A percentile compares a stretch with the other conserved stretches of the same genome.
phyloP scores from a whole-genome alignment of 2,113 vertebrate genomes.

The Anser brachyrhynchus region DNA sequence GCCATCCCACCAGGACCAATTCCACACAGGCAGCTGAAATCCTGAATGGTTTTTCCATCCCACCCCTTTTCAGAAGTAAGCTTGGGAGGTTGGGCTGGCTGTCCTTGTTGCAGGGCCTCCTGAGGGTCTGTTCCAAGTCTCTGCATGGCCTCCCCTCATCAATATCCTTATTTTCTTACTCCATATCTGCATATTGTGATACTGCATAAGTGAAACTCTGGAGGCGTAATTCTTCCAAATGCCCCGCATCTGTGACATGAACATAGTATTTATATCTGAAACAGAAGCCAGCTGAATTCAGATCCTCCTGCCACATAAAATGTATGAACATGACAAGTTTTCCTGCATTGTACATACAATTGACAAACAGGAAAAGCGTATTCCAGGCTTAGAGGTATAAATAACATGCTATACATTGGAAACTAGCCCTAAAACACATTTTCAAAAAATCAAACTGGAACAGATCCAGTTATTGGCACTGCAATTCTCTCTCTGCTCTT shows the following conservation, averaged over 20 bases:
- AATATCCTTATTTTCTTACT: not conserved
- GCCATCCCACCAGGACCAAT: not conserved
- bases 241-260: not conserved
- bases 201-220: not conserved
- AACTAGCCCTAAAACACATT: not conserved
- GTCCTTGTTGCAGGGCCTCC: not conserved
- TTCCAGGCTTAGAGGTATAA: not conserved
- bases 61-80: not conserved
- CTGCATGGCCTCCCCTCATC: not conserved
- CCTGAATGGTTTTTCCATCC: not conserved
- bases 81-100: not conserved
- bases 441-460: not conserved
- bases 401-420: not conserved
- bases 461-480: not conserved
- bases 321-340: not conserved
- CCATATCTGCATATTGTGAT: not conserved
- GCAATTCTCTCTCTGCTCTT: not conserved
- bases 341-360: accelerated
- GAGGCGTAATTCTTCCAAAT: not conserved
- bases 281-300: not conserved
- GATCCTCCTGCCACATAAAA: not conserved
- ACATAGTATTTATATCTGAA: not conserved
- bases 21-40: not conserved
- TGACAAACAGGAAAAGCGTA: not conserved
- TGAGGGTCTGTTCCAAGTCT: not conserved